Evolutionary conservation across 1,140 invertebrate genomes (phyloP).

Genomic region (Bombus pascuorum): DNA sequence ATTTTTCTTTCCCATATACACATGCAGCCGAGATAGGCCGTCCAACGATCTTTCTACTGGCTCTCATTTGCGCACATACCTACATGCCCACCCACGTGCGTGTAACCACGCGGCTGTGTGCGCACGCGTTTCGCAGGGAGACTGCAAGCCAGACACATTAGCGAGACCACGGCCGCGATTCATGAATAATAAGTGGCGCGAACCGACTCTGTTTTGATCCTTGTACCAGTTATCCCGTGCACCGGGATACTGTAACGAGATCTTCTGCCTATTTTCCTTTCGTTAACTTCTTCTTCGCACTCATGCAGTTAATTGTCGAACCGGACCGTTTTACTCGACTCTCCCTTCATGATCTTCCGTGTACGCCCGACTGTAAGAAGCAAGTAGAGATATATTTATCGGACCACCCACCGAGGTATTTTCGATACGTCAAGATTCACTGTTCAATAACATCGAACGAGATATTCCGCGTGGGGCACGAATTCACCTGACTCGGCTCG

Average conservation of each 20-base stretch:
- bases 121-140: slow-evolving; percentile 14
- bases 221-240: slow-evolving; percentile 29
- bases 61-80: slow-evolving; percentile 67
- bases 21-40: slow-evolving; percentile 39
- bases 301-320: neutral
- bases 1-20: slow-evolving; percentile 75
- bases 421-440: neutral
- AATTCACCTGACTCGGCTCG: neutral
- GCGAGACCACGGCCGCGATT: slow-evolving; percentile 37
- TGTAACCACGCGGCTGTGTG: slow-evolving; percentile 52
- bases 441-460: neutral
- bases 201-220: slow-evolving; percentile 59
- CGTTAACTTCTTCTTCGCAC: slow-evolving; percentile 8
- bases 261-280: neutral
- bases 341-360: neutral
- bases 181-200: slow-evolving; percentile 66
- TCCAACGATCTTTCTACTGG: slow-evolving; percentile 55
- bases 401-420: slow-evolving; percentile 1
- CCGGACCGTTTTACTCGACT: neutral
- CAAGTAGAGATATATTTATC: neutral
- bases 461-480: neutral
- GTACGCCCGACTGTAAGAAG: neutral
- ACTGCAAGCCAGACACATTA: slow-evolving; percentile 56
- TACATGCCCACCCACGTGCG: slow-evolving; percentile 60
- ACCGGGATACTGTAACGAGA: slow-evolving; percentile 31